Evolutionary conservation across 2,113 vertebrate species (phyloP).

Genomic region (Uria aalge): DNA sequence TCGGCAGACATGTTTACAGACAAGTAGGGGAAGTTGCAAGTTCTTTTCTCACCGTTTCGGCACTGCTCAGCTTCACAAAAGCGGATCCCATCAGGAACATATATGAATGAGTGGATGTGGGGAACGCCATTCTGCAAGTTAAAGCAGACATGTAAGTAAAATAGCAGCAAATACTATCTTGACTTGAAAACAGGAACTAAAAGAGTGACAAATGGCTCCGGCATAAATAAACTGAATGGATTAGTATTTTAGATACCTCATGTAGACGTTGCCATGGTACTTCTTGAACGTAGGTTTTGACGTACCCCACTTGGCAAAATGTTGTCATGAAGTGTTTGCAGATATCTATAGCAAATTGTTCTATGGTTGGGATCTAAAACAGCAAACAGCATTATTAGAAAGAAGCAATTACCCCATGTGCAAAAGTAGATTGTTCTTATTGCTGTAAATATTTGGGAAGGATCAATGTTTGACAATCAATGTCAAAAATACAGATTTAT

Average conservation of each 20-base stretch:
- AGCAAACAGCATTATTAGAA: constrained; percentile 21
- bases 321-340: constrained; percentile 85
- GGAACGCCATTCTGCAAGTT: constrained; percentile 76
- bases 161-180: background rate
- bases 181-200: background rate
- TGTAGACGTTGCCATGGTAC: constrained; percentile 84
- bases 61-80: constrained; percentile 87
- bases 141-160: constrained; percentile 7
- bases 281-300: constrained; percentile 82
- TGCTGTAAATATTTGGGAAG: background rate
- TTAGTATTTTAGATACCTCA: constrained; percentile 73
- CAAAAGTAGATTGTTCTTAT: background rate
- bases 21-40: background rate
- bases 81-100: constrained; percentile 76
- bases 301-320: constrained; percentile 82
- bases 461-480: background rate
- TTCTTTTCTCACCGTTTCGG: constrained; percentile 74
- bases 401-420: background rate
- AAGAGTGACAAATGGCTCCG: background rate
- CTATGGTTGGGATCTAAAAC: constrained; percentile 80
- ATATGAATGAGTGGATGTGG: constrained; percentile 85
- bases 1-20: background rate
- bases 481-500: background rate
- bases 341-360: constrained; percentile 86
- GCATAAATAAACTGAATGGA: background rate